A percentile compares a stretch with the other conserved stretches of the same genome.
These are phyloP conservation scores for Chironomus riparius DNA, from an alignment of 2,888 invertebrate species.

Conservation along the genomic window DNA sequence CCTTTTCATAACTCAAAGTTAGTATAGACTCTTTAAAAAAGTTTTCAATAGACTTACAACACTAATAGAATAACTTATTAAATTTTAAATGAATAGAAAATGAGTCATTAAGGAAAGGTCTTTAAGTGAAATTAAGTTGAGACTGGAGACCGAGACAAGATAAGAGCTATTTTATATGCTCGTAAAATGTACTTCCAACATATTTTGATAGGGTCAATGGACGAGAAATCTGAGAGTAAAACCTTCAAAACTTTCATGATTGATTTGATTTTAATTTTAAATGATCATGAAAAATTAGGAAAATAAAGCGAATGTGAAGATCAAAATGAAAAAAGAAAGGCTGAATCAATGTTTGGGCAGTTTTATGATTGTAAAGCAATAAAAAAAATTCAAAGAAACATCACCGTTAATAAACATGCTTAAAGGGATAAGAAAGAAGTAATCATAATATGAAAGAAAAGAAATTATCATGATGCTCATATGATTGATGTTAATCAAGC, in stretches of 20 bases:
- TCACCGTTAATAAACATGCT: background rate
- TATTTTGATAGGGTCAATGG: background rate
- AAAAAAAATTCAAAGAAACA: background rate
- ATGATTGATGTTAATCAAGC: background rate
- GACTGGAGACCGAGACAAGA: background rate
- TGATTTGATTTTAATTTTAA: background rate
- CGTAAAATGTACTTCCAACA: background rate
- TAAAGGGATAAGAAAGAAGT: background rate
- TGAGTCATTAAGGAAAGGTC: background rate
- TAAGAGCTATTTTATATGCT: background rate
- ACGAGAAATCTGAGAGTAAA: background rate
- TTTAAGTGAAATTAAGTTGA: background rate
- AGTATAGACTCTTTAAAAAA: too few species aligned
- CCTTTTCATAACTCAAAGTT: too few species aligned
- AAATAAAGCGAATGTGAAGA: too few species aligned
- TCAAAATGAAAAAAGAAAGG: too few species aligned
- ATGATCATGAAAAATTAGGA: background rate
- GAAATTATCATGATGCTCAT: background rate
- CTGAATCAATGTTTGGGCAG: background rate
- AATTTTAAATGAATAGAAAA: background rate
- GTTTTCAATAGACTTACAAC: too few species aligned
- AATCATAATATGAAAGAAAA: too few species aligned
- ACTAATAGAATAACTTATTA: too few species aligned
- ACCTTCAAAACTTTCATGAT: background rate
- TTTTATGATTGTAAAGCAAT: background rate